phyloP scores from a whole-genome alignment of 1,140 invertebrate genomes.

The Lepeophtheirus salmonis region DNA sequence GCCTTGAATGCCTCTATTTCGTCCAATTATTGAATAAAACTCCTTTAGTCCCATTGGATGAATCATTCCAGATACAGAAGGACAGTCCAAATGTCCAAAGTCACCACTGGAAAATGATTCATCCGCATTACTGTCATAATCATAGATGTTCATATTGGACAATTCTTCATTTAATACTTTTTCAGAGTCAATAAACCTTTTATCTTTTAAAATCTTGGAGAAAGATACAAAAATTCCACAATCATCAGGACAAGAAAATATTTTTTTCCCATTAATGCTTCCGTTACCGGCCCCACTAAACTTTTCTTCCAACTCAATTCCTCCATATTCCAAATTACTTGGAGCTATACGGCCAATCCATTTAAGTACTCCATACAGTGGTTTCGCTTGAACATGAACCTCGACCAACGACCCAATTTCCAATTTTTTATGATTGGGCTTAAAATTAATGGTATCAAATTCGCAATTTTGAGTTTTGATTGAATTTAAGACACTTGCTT shows the following conservation, averaged over 20 bases:
- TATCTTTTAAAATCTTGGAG: not conserved
- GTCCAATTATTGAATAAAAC: constrained; percentile 2
- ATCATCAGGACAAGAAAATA: not conserved
- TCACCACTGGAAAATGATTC: not conserved
- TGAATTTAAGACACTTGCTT: too few species aligned
- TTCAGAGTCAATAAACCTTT: not conserved
- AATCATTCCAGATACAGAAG: not conserved
- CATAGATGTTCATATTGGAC: not conserved
- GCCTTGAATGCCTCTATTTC: constrained; percentile 64
- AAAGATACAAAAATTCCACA: not conserved
- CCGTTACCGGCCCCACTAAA: not conserved
- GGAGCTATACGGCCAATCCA: not conserved
- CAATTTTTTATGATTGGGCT: not conserved
- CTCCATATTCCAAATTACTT: not conserved
- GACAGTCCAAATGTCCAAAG: constrained; percentile 10
- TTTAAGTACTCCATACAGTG: not conserved
- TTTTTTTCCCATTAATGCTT: not conserved
- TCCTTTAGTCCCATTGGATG: not conserved
- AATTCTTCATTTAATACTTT: not conserved
- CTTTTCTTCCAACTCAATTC: not conserved
- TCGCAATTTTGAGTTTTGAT: not conserved
- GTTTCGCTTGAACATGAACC: not conserved
- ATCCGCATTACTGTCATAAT: not conserved
- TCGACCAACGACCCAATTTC: not conserved
- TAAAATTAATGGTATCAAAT: not conserved